These are phyloP conservation scores for Thamnaconus septentrionalis DNA, from an alignment of 2,113 vertebrate genomes.

Conservation along the genomic window DNA sequence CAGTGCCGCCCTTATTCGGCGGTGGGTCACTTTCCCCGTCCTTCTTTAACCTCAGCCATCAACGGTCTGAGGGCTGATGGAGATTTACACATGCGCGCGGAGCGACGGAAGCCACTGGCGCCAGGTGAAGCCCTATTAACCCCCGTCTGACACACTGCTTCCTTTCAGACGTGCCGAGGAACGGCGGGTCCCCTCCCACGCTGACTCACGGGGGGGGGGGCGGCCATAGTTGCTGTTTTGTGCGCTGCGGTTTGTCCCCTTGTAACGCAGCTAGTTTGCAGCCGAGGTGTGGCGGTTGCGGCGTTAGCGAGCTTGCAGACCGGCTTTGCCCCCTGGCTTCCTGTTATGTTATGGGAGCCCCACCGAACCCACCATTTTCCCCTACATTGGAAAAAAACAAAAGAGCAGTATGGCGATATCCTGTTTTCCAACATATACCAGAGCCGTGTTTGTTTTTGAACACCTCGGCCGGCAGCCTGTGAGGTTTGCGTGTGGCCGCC, in stretches of 20 bases:
- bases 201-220: slow-evolving; percentile 9
- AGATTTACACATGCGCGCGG: not conserved
- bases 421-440: slow-evolving; percentile 34
- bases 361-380: slow-evolving; percentile 11
- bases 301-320: slow-evolving; percentile 45
- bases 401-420: slow-evolving; percentile 21
- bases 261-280: slow-evolving; percentile 19
- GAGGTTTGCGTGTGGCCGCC: slow-evolving; percentile 13
- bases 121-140: slow-evolving; percentile 48
- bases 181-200: slow-evolving; percentile 19
- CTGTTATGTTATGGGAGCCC: slow-evolving; percentile 23
- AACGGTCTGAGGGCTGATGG: not conserved
- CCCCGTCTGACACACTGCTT: slow-evolving; percentile 51
- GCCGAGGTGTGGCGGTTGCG: slow-evolving; percentile 37
- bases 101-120: slow-evolving; percentile 40
- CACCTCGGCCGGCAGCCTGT: slow-evolving; percentile 15
- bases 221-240: slow-evolving; percentile 32
- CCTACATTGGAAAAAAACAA: slow-evolving; percentile 24
- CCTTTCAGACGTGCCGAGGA: slow-evolving; percentile 49
- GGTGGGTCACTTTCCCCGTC: not conserved
- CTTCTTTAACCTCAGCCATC: not conserved
- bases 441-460: slow-evolving; percentile 38
- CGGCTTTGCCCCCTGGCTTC: slow-evolving; percentile 25
- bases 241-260: slow-evolving; percentile 37
- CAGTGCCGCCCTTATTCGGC: slow-evolving; percentile 5